phyloP scores from a whole-genome alignment of 2,888 invertebrate genomes.

The Archaeoteleia sp. region DNA sequence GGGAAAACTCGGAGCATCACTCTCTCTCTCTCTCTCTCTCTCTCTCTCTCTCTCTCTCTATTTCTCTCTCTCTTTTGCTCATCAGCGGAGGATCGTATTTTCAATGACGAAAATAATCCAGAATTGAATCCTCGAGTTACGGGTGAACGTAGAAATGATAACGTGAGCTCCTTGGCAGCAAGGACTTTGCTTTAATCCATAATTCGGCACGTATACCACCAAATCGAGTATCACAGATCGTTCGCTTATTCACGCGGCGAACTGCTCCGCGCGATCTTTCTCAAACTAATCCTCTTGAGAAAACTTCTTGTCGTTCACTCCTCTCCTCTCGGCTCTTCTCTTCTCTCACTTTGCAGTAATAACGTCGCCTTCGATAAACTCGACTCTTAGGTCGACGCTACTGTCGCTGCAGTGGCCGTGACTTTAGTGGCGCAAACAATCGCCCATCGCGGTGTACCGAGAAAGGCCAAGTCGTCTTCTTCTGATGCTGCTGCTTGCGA shows the following conservation, averaged over 20 bases:
- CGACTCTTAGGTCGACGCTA: conserved; percentile 9
- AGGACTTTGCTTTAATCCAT: not conserved
- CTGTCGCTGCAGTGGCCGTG: conserved; percentile 22
- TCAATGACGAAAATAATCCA: conserved; percentile 16
- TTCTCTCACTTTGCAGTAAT: conserved; percentile 25
- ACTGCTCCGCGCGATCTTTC: conserved; percentile 20
- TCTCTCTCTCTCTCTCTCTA: conserved; percentile 19
- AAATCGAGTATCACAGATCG: conserved; percentile 9
- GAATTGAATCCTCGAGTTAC: conserved; percentile 35
- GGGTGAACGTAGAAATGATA: not conserved
- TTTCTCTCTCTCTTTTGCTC: conserved; percentile 26
- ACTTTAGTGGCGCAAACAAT: conserved; percentile 23
- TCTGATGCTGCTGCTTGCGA: too few relatives aligned
- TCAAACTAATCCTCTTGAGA: conserved; percentile 34
- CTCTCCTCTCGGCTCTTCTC: conserved; percentile 16
- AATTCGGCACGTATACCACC: conserved; percentile 5
- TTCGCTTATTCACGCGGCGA: conserved; percentile 31
- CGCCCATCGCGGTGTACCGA: conserved; percentile 25
- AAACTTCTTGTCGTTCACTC: conserved; percentile 39
- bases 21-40: not conserved
- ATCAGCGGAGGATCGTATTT: not conserved
- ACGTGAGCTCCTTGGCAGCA: conserved; percentile 2
- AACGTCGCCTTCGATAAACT: conserved; percentile 36
- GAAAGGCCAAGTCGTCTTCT: conserved; percentile 51
- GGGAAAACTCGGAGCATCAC: too few relatives aligned